phyloP scores from a whole-genome alignment of 2,888 invertebrate genomes.

The Protodeltote pygarga region DNA sequence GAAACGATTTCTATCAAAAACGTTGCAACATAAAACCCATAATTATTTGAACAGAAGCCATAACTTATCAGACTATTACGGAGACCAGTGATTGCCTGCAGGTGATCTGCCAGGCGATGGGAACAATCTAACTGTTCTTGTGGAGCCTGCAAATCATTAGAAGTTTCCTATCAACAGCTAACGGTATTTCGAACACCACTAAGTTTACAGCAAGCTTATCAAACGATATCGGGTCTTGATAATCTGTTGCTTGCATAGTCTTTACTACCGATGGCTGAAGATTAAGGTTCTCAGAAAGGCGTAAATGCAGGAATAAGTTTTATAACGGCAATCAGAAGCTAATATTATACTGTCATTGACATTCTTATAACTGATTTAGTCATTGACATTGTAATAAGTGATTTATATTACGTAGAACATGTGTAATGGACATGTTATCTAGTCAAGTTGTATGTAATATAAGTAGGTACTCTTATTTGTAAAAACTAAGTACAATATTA shows the following conservation, averaged over 20 bases:
- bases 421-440: too few species aligned
- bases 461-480: too few species aligned
- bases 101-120: constrained; percentile 48
- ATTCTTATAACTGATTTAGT: constrained; percentile 4
- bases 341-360: constrained; percentile 23
- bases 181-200: constrained; percentile 71
- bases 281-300: constrained; percentile 34
- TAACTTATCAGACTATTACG: constrained; percentile 45
- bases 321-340: constrained; percentile 6
- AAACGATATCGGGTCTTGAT: constrained; percentile 52
- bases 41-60: constrained; percentile 48
- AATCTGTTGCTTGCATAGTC: constrained; percentile 38
- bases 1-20: constrained; percentile 38
- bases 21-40: constrained; percentile 23
- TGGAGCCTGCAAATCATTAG: constrained; percentile 70
- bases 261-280: constrained; percentile 16
- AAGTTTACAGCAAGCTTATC: constrained; percentile 60
- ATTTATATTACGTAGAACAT: neutral
- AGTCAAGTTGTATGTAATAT: too few species aligned
- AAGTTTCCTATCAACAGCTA: constrained; percentile 72
- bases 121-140: constrained; percentile 76
- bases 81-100: constrained; percentile 45
- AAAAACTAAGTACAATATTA: too few species aligned
- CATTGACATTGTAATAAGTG: constrained; percentile 1
- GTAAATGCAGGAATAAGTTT: constrained; percentile 14